phyloP scores from a whole-genome alignment of 2,888 invertebrate species.

The Melieria picta region DNA sequence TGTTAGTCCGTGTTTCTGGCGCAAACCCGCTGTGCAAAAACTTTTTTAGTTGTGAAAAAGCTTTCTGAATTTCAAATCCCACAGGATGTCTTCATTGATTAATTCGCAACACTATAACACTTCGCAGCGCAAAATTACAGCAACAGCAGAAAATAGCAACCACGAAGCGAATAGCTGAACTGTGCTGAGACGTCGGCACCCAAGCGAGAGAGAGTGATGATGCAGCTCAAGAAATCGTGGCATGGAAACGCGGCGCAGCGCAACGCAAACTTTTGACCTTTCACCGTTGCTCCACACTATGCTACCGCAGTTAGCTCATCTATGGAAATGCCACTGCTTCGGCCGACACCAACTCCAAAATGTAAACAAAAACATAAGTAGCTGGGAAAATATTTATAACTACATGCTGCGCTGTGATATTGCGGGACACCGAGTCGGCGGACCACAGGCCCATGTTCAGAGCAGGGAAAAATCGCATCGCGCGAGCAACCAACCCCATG shows the following conservation, averaged over 20 bases:
- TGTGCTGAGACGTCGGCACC: not conserved
- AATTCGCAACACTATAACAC: constrained; percentile 46
- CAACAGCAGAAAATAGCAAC: constrained; percentile 12
- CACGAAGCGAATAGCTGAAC: not conserved
- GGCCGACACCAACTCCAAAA: no score
- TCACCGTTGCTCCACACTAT: no score
- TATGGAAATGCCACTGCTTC: no score
- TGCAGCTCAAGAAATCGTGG: not conserved
- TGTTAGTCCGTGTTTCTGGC: constrained; percentile 1
- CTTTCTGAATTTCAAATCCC: constrained; percentile 41
- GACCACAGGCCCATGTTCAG: no score
- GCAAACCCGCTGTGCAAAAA: constrained; percentile 24
- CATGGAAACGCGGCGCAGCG: not conserved
- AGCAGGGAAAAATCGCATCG: no score
- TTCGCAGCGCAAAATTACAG: not conserved
- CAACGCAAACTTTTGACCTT: not conserved
- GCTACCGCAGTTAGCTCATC: no score
- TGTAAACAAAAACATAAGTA: no score
- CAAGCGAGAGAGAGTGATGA: not conserved
- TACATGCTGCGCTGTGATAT: no score
- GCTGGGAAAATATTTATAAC: no score
- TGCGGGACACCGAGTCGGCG: no score
- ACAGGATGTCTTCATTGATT: constrained; percentile 56
- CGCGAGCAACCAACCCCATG: no score
- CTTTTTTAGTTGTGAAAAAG: constrained; percentile 42